Evolutionary conservation across 2,797 vertebrate genomes (phyloP).

Genomic region (Todus mexicanus): DNA sequence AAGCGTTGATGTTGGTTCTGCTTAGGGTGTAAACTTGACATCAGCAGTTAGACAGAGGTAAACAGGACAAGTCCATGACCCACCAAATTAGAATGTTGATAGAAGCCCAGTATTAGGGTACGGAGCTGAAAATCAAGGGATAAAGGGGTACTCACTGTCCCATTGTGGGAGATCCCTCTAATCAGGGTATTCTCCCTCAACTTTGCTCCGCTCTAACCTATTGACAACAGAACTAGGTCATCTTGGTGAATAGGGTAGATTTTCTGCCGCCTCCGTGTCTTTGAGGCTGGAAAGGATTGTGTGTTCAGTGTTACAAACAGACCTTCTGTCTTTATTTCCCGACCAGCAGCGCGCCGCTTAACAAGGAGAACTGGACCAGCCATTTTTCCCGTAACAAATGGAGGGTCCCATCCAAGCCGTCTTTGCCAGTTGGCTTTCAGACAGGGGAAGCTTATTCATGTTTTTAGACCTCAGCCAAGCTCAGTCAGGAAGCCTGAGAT

Average conservation of each 20-base stretch:
- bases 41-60: not conserved
- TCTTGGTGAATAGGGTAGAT: not conserved
- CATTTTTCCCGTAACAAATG: not conserved
- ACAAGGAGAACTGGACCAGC: not conserved
- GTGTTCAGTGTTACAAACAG: conserved; percentile 18
- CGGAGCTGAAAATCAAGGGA: not conserved
- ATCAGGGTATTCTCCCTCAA: conserved; percentile 24
- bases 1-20: fast-evolving
- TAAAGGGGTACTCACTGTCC: not conserved
- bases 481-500: conserved; percentile 49
- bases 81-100: fast-evolving
- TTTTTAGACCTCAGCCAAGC: conserved; percentile 55
- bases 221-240: conserved; percentile 12
- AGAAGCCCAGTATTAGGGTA: not conserved
- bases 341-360: not conserved
- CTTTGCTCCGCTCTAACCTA: not conserved
- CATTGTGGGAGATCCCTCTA: not conserved
- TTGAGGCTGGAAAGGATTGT: conserved; percentile 29
- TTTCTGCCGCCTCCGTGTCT: not conserved
- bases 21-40: not conserved
- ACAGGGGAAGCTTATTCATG: conserved; percentile 59
- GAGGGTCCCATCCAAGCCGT: not conserved
- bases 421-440: conserved; percentile 48
- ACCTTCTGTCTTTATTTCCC: conserved; percentile 18
- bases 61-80: fast-evolving